Conservation (phyloP, 2,888 invertebrate genomes). For the Eulithis prunata region DNA sequence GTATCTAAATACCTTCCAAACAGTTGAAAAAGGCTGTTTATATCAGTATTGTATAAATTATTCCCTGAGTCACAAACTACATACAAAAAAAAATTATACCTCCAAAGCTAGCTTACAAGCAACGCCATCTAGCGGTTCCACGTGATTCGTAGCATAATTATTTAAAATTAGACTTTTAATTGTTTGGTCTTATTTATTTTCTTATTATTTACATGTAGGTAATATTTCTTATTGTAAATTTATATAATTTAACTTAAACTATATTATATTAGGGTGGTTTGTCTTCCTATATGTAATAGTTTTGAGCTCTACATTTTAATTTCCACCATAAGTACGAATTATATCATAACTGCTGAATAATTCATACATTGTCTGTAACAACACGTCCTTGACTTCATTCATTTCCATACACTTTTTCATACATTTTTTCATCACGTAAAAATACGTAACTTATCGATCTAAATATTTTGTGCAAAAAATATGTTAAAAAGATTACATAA, state of each 20-base stretch:
- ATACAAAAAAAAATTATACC: too few relatives aligned
- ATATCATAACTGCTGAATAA: slow-evolving; percentile 33
- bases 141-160: too few relatives aligned
- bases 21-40: too few relatives aligned
- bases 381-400: slow-evolving; percentile 26
- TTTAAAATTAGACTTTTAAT: too few relatives aligned
- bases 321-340: slow-evolving; percentile 19
- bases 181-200: neutral
- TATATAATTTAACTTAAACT: neutral
- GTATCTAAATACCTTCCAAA: too few relatives aligned
- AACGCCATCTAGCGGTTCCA: slow-evolving; percentile 20
- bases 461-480: slow-evolving; percentile 5
- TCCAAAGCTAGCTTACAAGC: neutral
- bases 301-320: slow-evolving; percentile 27
- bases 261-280: neutral
- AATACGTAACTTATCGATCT: slow-evolving; percentile 16
- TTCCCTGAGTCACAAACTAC: too few relatives aligned
- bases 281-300: slow-evolving; percentile 20
- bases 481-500: slow-evolving; percentile 23
- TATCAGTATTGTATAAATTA: too few relatives aligned
- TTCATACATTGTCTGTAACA: slow-evolving; percentile 23
- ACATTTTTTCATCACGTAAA: slow-evolving; percentile 28
- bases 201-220: neutral
- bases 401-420: slow-evolving; percentile 25
- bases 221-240: neutral